Percentiles rank a stretch among this genome's conserved stretches.
phyloP scores from a whole-genome alignment of 2,113 vertebrate genomes.

The Ibidorhyncha struthersii region DNA sequence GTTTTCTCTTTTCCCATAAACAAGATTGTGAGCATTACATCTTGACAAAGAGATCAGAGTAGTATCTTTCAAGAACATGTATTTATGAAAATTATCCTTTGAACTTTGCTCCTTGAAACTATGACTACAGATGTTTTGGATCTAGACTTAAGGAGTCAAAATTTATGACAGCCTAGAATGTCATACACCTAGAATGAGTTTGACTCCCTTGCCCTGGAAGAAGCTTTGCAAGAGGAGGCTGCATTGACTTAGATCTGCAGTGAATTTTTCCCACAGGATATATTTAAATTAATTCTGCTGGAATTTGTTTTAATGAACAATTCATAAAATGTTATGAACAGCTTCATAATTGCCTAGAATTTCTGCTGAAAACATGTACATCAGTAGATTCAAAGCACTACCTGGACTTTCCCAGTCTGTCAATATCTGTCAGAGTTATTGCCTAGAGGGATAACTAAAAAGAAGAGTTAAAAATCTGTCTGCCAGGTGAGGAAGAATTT shows the following conservation, averaged over 20 bases:
- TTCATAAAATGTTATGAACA: conserved; percentile 12
- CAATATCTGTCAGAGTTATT: background rate
- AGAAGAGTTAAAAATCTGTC: background rate
- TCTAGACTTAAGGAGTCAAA: background rate
- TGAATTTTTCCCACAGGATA: background rate
- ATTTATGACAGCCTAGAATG: background rate
- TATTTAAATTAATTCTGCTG: conserved; percentile 17
- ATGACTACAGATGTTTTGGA: background rate
- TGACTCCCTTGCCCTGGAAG: background rate
- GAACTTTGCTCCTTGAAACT: background rate
- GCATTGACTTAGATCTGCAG: background rate
- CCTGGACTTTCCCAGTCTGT: background rate
- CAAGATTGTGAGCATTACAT: background rate
- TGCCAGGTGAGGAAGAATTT: background rate
- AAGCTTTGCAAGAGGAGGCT: background rate
- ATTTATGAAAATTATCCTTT: background rate
- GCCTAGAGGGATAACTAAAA: background rate
- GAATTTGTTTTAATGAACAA: background rate
- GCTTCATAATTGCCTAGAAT: background rate
- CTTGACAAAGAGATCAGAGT: background rate
- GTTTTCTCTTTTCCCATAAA: background rate
- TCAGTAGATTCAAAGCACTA: background rate
- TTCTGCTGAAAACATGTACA: background rate
- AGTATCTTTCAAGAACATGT: background rate
- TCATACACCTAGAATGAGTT: background rate